Percentiles rank a stretch among this genome's conserved stretches.
Conservation (phyloP, 2,113 vertebrate genomes). For the Plectropomus leopardus region DNA sequence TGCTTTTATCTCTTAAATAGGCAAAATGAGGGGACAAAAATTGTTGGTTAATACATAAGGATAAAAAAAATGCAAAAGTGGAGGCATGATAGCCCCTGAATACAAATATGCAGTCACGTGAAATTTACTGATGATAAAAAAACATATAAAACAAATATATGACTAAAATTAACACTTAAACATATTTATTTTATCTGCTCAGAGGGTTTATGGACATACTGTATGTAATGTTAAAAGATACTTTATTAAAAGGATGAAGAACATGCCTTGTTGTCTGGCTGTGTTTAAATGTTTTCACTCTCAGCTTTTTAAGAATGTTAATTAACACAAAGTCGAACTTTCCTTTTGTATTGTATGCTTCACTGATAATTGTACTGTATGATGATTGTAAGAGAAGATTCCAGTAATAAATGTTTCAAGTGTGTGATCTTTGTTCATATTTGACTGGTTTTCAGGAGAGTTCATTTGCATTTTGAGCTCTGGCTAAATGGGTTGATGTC, state of each 20-base stretch:
- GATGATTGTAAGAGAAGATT: slow-evolving; percentile 89
- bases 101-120: slow-evolving; percentile 50
- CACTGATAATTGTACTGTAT: slow-evolving; percentile 78
- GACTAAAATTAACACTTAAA: slow-evolving; percentile 24
- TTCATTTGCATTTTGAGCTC: slow-evolving; percentile 8
- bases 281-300: slow-evolving; percentile 65
- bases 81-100: slow-evolving; percentile 31
- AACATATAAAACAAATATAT: slow-evolving; percentile 30
- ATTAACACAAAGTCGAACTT: slow-evolving; percentile 56
- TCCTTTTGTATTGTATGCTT: slow-evolving; percentile 69
- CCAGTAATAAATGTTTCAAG: slow-evolving; percentile 81
- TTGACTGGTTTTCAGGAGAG: slow-evolving; percentile 5
- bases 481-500: neutral
- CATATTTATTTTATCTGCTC: slow-evolving; percentile 68
- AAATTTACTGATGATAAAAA: slow-evolving; percentile 34
- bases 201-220: slow-evolving; percentile 44
- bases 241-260: slow-evolving; percentile 64
- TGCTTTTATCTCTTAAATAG: neutral
- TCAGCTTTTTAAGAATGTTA: slow-evolving; percentile 75
- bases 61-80: slow-evolving; percentile 12
- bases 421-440: slow-evolving; percentile 34
- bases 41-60: neutral
- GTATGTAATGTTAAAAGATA: slow-evolving; percentile 65
- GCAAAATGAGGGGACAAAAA: slow-evolving; percentile 1
- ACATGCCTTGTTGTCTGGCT: slow-evolving; percentile 59